Conservation (phyloP, 2,113 vertebrate genomes). For the Galbula dea region DNA sequence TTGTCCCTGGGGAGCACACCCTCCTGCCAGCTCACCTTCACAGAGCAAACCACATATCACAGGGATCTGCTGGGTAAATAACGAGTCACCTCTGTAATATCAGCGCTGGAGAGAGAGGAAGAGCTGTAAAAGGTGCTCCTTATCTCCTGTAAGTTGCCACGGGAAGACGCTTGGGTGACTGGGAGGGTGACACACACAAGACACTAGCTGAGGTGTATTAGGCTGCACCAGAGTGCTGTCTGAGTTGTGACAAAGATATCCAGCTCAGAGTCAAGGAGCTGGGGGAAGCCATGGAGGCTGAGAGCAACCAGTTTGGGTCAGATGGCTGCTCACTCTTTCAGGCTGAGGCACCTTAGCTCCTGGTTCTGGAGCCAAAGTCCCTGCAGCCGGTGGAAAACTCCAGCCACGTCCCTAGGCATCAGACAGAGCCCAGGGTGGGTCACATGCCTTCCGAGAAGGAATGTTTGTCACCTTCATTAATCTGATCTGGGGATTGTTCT, state of each 20-base stretch:
- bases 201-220: neutral
- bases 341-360: accelerated
- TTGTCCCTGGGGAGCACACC: accelerated
- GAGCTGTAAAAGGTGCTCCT: neutral
- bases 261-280: neutral
- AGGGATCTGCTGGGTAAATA: neutral
- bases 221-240: neutral
- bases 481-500: neutral
- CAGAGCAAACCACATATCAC: neutral
- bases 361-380: neutral
- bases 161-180: neutral
- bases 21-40: neutral
- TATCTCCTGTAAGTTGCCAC: accelerated
- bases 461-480: neutral
- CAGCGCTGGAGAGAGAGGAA: neutral
- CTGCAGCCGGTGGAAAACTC: neutral
- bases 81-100: neutral
- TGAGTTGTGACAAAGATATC: neutral
- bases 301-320: neutral
- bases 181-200: neutral
- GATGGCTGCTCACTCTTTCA: neutral
- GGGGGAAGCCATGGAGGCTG: neutral
- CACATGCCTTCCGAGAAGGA: neutral
- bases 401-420: accelerated
- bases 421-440: neutral